Evolutionary conservation across 1,140 invertebrate genomes (phyloP).

Genomic region (Aricia agestis): DNA sequence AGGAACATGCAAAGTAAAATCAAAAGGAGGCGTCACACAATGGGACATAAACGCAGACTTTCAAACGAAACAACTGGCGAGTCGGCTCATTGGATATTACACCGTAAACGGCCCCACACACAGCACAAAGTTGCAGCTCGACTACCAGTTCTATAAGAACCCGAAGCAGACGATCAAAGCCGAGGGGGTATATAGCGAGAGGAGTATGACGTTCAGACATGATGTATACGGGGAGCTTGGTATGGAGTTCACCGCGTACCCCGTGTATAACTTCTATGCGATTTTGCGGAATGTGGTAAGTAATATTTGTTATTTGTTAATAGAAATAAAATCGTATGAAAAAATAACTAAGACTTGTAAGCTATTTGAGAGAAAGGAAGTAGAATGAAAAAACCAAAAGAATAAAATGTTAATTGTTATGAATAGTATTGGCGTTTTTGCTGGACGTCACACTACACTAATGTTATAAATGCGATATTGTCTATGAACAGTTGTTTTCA

Average conservation of each 20-base stretch:
- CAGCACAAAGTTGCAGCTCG: conserved; percentile 78
- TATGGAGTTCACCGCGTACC: conserved; percentile 84
- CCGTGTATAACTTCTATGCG: conserved; percentile 84
- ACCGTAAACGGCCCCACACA: conserved; percentile 73
- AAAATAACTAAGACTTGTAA: background rate
- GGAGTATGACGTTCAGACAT: conserved; percentile 76
- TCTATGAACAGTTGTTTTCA: too few relatives aligned
- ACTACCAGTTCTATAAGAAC: conserved; percentile 81
- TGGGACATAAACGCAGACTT: conserved; percentile 82
- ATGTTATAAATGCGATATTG: too few relatives aligned
- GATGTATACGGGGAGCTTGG: conserved; percentile 80
- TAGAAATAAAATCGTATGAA: background rate
- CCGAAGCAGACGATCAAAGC: conserved; percentile 82
- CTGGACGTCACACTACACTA: too few relatives aligned
- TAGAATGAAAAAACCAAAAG: too few relatives aligned
- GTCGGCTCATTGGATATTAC: conserved; percentile 82
- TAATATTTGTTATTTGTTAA: conserved; percentile 27
- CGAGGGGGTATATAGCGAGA: conserved; percentile 80
- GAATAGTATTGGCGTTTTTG: too few relatives aligned
- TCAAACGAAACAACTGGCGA: conserved; percentile 81
- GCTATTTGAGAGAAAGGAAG: too few relatives aligned
- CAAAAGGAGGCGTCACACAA: conserved; percentile 82
- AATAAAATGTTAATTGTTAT: too few relatives aligned
- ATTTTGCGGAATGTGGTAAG: conserved; percentile 80
- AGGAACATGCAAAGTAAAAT: conserved; percentile 62